Conservation (phyloP, 2,888 invertebrate genomes). For the Ernsta delagoae region DNA sequence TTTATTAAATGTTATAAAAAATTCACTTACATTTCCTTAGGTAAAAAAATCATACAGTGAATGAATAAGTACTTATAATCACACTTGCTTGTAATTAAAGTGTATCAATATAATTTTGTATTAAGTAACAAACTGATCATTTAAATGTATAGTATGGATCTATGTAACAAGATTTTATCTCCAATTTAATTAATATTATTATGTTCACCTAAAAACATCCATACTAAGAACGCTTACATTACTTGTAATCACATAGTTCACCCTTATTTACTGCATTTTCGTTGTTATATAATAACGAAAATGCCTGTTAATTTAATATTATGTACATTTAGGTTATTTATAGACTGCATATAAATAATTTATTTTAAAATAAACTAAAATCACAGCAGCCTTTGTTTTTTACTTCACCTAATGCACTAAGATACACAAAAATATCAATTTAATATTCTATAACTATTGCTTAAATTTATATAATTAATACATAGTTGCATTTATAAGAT, state of each 20-base stretch:
- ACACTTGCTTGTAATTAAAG: not conserved
- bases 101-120: no score
- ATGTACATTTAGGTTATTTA: constrained; percentile 27
- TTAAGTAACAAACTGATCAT: no score
- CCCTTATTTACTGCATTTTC: constrained; percentile 1
- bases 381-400: constrained; percentile 47
- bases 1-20: constrained; percentile 1
- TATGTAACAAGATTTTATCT: no score
- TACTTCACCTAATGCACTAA: not conserved
- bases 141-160: no score
- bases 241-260: not conserved
- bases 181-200: no score
- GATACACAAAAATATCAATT: no score
- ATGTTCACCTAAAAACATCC: no score
- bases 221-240: not conserved
- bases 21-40: not conserved
- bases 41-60: not conserved
- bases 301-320: not conserved
- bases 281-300: not conserved
- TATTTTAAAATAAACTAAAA: constrained; percentile 63
- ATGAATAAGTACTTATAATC: not conserved
- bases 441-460: no score
- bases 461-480: no score
- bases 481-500: no score
- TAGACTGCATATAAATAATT: constrained; percentile 67